These are phyloP conservation scores for Scortum barcoo DNA, from an alignment of 2,113 vertebrate genomes.

Conservation along the genomic window DNA sequence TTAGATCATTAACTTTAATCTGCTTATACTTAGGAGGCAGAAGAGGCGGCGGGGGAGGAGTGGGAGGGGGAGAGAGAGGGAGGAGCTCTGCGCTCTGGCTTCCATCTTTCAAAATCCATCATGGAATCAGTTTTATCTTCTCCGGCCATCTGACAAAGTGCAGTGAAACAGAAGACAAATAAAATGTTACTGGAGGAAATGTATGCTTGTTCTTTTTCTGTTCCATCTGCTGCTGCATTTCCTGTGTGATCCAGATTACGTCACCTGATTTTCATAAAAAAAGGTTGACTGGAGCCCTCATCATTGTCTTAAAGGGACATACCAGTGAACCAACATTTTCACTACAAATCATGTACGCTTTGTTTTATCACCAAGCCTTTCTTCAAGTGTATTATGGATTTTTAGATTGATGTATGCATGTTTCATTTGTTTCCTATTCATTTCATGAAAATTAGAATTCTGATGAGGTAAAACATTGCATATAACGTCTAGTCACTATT, in stretches of 20 bases:
- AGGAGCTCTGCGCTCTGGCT: constrained; percentile 29
- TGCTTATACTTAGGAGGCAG: constrained; percentile 78
- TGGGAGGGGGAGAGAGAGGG: not conserved
- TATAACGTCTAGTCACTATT: not conserved
- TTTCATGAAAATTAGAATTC: not conserved
- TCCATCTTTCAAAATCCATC: constrained; percentile 67
- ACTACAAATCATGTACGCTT: not conserved
- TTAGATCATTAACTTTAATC: constrained; percentile 85
- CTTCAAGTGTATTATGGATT: not conserved
- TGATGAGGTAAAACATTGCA: not conserved
- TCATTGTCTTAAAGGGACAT: constrained; percentile 29
- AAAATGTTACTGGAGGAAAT: constrained; percentile 12
- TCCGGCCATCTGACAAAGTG: constrained; percentile 47
- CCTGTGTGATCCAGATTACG: constrained; percentile 10
- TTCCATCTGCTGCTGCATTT: constrained; percentile 52
- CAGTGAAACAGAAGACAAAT: constrained; percentile 4
- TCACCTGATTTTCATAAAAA: not conserved
- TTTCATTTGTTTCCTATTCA: not conserved
- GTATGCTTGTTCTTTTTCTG: not conserved
- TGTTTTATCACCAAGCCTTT: not conserved
- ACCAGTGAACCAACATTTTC: not conserved
- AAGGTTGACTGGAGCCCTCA: not conserved
- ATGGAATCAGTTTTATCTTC: constrained; percentile 56
- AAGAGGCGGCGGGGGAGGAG: constrained; percentile 22
- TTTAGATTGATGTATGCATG: not conserved